Evolutionary conservation across 2,113 vertebrate species (phyloP).

Genomic region (Macrotis lagotis): DNA sequence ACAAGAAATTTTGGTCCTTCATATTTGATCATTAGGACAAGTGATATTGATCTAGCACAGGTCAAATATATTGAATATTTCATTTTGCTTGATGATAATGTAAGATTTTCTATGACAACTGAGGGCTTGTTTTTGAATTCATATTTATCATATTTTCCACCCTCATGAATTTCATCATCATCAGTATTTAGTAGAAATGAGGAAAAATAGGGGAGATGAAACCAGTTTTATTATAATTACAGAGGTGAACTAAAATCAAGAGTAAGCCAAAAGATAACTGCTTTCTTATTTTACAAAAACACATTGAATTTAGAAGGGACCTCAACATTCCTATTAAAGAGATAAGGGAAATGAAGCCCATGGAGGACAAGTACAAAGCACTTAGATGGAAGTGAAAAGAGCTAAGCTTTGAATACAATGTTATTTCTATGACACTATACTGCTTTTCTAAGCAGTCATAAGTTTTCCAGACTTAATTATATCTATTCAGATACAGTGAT

Average conservation of each 20-base stretch:
- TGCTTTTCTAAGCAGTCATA: background rate
- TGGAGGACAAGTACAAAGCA: too few relatives aligned
- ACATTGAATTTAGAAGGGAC: background rate
- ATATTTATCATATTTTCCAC: background rate
- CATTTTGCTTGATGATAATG: conserved; percentile 21
- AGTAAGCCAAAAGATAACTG: background rate
- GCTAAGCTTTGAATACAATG: background rate
- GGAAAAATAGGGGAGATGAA: background rate
- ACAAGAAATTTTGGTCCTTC: background rate
- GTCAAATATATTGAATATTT: background rate
- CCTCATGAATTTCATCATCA: background rate
- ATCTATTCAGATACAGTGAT: background rate
- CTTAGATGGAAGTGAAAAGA: background rate
- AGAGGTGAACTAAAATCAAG: background rate
- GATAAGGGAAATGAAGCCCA: too few relatives aligned
- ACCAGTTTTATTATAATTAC: background rate
- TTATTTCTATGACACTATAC: background rate
- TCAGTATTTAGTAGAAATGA: background rate
- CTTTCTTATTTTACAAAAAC: conserved; percentile 31
- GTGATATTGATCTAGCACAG: background rate
- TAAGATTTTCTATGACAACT: conserved; percentile 11
- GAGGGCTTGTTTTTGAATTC: conserved; percentile 16
- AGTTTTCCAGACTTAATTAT: background rate
- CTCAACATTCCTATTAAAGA: too few relatives aligned
- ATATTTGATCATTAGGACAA: background rate